phyloP scores from a whole-genome alignment of 2,113 vertebrate genomes.

The Salvelinus sp. region DNA sequence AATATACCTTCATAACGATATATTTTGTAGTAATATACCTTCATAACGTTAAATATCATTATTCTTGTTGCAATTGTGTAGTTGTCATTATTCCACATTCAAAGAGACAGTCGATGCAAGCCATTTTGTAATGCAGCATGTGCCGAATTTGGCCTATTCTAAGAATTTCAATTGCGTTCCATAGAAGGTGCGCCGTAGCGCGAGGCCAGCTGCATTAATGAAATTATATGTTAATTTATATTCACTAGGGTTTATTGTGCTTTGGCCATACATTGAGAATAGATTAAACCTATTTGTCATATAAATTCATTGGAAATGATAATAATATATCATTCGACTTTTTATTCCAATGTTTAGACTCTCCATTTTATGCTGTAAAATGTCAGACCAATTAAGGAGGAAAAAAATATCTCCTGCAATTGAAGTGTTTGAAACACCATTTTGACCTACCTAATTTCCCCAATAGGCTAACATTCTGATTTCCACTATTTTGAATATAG shows the following conservation, averaged over 20 bases:
- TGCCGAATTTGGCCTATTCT: slow-evolving; percentile 74
- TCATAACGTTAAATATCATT: slow-evolving; percentile 23
- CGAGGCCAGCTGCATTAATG: slow-evolving; percentile 70
- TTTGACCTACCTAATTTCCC: slow-evolving; percentile 11
- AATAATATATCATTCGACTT: too few species aligned
- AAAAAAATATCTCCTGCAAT: not conserved
- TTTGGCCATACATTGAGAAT: slow-evolving; percentile 35
- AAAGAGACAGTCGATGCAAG: slow-evolving; percentile 69
- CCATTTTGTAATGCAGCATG: slow-evolving; percentile 80
- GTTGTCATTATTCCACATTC: slow-evolving; percentile 56
- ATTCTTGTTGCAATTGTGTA: slow-evolving; percentile 53
- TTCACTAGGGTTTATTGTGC: not conserved
- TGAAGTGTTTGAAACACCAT: slow-evolving; percentile 14
- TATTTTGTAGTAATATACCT: not conserved
- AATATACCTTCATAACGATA: not conserved
- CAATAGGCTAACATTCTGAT: slow-evolving; percentile 5
- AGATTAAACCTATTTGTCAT: not conserved
- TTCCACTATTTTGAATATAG: slow-evolving; percentile 50
- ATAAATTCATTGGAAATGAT: not conserved
- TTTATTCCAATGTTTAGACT: not conserved
- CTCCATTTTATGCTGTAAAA: not conserved
- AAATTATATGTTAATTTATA: slow-evolving; percentile 4
- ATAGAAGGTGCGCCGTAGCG: slow-evolving; percentile 72
- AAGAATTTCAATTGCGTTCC: slow-evolving; percentile 74
- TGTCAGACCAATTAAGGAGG: not conserved